Evolutionary conservation across 2,888 invertebrate species (phyloP).

Genomic region (Mechanitis mazaeus): DNA sequence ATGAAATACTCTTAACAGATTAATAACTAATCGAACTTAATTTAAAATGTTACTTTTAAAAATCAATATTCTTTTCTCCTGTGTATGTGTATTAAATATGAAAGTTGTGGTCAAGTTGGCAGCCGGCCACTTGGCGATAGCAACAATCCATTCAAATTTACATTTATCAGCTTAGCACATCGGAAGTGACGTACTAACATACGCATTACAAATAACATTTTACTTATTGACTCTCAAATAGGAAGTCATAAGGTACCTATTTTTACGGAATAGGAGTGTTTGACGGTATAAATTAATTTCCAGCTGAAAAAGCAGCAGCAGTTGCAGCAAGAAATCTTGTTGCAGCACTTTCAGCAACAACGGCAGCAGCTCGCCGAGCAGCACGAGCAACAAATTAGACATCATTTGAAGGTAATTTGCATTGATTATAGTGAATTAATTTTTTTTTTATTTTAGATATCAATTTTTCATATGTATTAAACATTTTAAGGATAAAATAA

Average conservation of each 20-base stretch:
- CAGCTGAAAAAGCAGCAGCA: slow-evolving; percentile 96
- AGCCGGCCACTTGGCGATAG: slow-evolving; percentile 25
- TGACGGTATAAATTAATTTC: slow-evolving; percentile 43
- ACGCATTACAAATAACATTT: slow-evolving; percentile 2
- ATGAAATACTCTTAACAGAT: too few relatives aligned
- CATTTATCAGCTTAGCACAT: slow-evolving; percentile 21
- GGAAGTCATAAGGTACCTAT: background rate
- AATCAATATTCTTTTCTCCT: slow-evolving; percentile 1
- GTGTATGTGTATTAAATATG: too few relatives aligned
- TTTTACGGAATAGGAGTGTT: slow-evolving; percentile 4
- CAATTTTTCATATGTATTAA: too few relatives aligned
- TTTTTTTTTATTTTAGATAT: too few relatives aligned
- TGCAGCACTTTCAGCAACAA: slow-evolving; percentile 94
- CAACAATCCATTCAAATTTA: slow-evolving; percentile 26
- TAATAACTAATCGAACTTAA: too few relatives aligned
- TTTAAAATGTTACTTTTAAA: background rate
- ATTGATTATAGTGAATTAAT: too few relatives aligned
- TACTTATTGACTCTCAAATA: background rate
- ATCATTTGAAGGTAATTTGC: slow-evolving; percentile 85
- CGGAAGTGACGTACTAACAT: slow-evolving; percentile 19
- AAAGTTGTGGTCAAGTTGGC: slow-evolving; percentile 25
- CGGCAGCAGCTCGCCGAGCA: slow-evolving; percentile 92
- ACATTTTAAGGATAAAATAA: too few relatives aligned
- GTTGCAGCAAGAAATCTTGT: slow-evolving; percentile 91
- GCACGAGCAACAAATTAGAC: slow-evolving; percentile 92